These are phyloP conservation scores for Premnoplex brunnescens DNA, from an alignment of 2,797 vertebrate species.

Conservation along the genomic window DNA sequence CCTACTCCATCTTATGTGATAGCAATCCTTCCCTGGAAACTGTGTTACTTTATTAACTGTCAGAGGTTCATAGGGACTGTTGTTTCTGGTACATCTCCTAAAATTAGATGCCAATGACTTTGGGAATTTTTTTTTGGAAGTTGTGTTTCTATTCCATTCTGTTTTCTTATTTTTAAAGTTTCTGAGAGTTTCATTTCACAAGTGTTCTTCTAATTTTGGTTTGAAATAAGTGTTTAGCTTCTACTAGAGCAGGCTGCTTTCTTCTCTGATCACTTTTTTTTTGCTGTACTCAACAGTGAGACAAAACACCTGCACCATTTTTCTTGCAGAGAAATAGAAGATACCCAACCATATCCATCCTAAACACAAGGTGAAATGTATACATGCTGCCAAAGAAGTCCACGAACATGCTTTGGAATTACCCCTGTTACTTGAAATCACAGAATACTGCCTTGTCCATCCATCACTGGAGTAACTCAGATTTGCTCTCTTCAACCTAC, in stretches of 20 bases:
- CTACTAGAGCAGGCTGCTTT: background rate
- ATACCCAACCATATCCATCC: background rate
- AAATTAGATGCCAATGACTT: background rate
- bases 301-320: constrained; percentile 39
- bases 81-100: background rate
- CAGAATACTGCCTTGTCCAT: background rate
- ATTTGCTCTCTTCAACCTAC: background rate
- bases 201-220: background rate
- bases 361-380: background rate
- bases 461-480: background rate
- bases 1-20: background rate
- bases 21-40: background rate
- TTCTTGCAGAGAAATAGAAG: background rate
- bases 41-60: background rate
- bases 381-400: background rate
- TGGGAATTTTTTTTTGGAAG: background rate
- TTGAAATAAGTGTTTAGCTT: constrained; percentile 8
- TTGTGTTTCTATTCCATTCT: background rate
- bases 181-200: background rate
- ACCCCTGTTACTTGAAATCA: background rate
- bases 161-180: background rate
- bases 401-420: background rate
- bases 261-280: background rate
- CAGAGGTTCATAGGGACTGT: background rate
- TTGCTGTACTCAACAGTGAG: background rate